These are phyloP conservation scores for Eulemur macaco DNA, from an alignment of 2,113 vertebrate species.

Conservation along the genomic window DNA sequence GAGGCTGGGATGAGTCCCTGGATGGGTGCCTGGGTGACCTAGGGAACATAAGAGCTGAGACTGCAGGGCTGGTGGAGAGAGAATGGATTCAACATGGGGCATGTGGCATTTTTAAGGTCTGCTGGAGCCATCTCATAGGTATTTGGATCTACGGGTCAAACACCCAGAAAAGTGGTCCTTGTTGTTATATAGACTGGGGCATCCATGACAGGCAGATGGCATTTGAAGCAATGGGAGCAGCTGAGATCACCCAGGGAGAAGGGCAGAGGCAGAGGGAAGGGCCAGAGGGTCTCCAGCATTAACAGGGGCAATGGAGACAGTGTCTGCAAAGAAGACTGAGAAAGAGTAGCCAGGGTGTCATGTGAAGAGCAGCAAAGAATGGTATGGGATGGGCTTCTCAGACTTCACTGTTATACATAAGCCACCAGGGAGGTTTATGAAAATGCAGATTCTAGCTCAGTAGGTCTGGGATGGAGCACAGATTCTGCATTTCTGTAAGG, in stretches of 20 bases:
- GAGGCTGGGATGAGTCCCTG: background rate
- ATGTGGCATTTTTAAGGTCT: background rate
- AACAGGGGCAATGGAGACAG: background rate
- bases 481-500: background rate
- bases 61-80: background rate
- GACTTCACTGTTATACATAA: accelerated
- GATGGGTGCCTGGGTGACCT: background rate
- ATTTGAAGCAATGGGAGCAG: background rate
- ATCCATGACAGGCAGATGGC: background rate
- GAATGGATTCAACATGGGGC: background rate
- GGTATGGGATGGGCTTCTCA: background rate
- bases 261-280: background rate
- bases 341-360: background rate
- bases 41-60: background rate
- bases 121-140: background rate
- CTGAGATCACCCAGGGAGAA: background rate
- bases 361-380: background rate
- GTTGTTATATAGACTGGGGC: background rate
- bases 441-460: background rate
- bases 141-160: background rate
- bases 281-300: background rate
- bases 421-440: background rate
- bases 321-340: background rate
- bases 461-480: background rate
- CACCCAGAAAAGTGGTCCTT: background rate